Evolutionary conservation across 2,888 invertebrate genomes (phyloP), one percentile per base, ranked within the genome.

Genomic region (Cetonia aurata): DNA sequence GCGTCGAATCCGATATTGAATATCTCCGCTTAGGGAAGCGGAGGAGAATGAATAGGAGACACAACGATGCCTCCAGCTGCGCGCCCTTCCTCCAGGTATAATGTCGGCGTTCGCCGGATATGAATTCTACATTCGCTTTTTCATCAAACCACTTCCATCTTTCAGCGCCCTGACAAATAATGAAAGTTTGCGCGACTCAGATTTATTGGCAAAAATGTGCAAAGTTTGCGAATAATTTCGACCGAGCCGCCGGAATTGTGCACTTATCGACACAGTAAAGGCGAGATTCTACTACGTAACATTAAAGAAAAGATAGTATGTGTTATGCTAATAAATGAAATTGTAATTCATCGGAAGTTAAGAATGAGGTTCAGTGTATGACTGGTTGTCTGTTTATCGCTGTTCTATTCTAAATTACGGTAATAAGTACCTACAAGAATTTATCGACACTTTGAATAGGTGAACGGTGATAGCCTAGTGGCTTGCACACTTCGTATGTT

Each of bases 101-200:
- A 80, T 80, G 79, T 79, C 78, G 79, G 75, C 78, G 79, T 59
- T 19, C 17, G 37, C 78, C 79, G 79, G 80, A 80, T 80, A 80
- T 80, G 80, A 80, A 80, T 79, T 78, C 79, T 73, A 78, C 79
- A 80, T 79, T 80, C 79, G 76, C 77, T 78, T 79, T 80, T 79
- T 79, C 80, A 80, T 80, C 80, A 79, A 75, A 77, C 77, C 77
- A 77, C 79, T 78, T 76, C 72, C 76, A 72, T 72, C 69, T 71
- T 70, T 71, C 73, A 56, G 15, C 60, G 70, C 72, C 72, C 76
- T 71, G 72, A 74, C 75, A 76, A 76, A 77, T 77, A 77, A 77
- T 77, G 77, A 76, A 77, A 78, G 74, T 77, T 78, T 74, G 76
- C 75, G 76, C 76, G 75, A 25, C 77, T 73, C 73, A 74, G 73